phyloP scores from a whole-genome alignment of 2,113 vertebrate genomes.

The Muscicapa adusta region DNA sequence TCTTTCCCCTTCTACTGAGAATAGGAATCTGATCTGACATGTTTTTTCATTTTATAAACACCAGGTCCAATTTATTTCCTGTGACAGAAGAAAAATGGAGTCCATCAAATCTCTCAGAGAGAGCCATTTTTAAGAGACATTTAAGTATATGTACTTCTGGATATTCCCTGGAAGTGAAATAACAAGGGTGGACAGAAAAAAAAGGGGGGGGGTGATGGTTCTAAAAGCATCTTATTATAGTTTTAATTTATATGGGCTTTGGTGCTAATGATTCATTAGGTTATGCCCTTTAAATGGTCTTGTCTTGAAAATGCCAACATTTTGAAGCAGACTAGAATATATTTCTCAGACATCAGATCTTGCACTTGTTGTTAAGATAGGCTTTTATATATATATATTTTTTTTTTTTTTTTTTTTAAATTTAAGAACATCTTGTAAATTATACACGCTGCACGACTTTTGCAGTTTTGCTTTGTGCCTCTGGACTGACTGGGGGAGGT shows the following conservation, averaged over 20 bases:
- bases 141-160: constrained; percentile 15
- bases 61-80: not conserved
- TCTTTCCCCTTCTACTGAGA: not conserved
- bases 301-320: constrained; percentile 64
- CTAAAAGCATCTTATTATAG: constrained; percentile 57
- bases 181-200: not conserved
- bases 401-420: not conserved
- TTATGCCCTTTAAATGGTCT: constrained; percentile 65
- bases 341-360: constrained; percentile 45
- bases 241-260: constrained; percentile 69
- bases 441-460: not conserved
- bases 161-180: constrained; percentile 18
- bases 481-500: constrained; percentile 30
- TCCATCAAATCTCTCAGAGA: not conserved
- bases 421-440: constrained; percentile 39
- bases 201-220: not conserved
- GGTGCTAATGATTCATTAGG: constrained; percentile 66
- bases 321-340: constrained; percentile 44
- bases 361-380: constrained; percentile 15
- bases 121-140: constrained; percentile 1
- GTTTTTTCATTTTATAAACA: constrained; percentile 12
- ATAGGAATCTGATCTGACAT: not conserved
- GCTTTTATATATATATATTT: not conserved
- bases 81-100: not conserved
- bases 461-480: constrained; percentile 32